A percentile compares a stretch with the other conserved stretches of the same genome.
These are phyloP conservation scores for Megaptera novaeangliae DNA, from an alignment of 2,113 vertebrate species.

Conservation along the genomic window DNA sequence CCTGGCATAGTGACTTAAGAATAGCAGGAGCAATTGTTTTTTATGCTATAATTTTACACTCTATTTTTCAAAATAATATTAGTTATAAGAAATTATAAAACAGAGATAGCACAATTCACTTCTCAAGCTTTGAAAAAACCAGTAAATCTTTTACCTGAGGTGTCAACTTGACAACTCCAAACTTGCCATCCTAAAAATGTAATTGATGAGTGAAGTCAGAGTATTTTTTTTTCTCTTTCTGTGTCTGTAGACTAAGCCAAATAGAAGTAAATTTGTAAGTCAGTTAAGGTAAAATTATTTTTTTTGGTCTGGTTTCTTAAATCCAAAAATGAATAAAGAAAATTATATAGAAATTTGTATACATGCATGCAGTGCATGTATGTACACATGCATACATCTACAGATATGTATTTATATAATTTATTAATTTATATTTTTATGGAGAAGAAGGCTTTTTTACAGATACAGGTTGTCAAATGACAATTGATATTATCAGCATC, in stretches of 20 bases:
- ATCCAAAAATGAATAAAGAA: neutral
- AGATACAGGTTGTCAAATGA: fast-evolving
- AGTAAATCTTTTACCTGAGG: neutral
- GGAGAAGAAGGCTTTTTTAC: neutral
- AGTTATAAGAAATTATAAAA: neutral
- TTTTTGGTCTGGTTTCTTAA: neutral
- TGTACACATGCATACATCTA: fast-evolving
- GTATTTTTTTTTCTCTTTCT: neutral
- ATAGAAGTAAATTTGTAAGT: neutral
- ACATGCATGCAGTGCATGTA: fast-evolving
- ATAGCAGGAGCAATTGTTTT: neutral
- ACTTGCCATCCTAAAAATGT: neutral
- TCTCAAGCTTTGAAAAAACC: neutral
- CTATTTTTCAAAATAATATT: neutral
- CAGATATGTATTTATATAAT: neutral
- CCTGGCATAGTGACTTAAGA: neutral
- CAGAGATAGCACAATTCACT: neutral
- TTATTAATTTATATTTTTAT: neutral
- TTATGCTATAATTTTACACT: neutral
- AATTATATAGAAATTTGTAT: neutral
- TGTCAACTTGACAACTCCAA: neutral
- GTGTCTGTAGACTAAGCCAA: neutral
- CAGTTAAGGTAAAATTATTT: neutral
- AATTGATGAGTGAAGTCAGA: neutral
- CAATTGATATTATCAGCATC: neutral